Base-by-base conservation (phyloP, 2,888 invertebrate genomes). In the Scrobipalpa atriplicella region DNA sequence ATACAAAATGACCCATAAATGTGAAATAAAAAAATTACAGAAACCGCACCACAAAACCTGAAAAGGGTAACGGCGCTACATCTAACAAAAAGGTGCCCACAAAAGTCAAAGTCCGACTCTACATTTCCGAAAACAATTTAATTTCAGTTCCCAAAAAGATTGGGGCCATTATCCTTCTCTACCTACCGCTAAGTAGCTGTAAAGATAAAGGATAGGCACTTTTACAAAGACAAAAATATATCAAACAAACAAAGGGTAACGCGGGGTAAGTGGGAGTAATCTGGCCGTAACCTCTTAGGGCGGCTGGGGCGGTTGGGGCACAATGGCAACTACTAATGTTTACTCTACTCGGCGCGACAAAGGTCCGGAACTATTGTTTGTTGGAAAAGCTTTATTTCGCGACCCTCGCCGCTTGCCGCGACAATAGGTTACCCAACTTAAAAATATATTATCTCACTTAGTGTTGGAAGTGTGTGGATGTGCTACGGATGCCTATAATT, bases 331-430 rank as follows among this genome's bases (percentile, higher is more conserved):
- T 90, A 92, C 90, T 91, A 91, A 92, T 92, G 90, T 92, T 92
- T 90, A 89, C 91, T 90, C 85, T 89, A 89, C 87, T 88, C 85
- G 78, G 84, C 78, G 82, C 89, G 89, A 92, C 92, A 92, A 92
- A 92, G 88, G 90, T 85, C 92, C 91, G 92, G 92, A 92, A 92
- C 91, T 92, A 92, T 92, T 92, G 92, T 92, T 92, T 92, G 92
- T 89, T 87, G 88, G 87, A 84, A 89, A 92, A 92, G 92, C 92
- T 92, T 92, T 92, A 92, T 92, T 89, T 88, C 80, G 84, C 88
- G 87, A 90, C 92, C 92, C 92, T 90, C 86, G 83, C 82, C 84
- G 84, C 84, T 85, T 81, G 82, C 82, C 78, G 82, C 86, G 86
- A 92, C 92, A 92, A 92, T 92, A 92, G 92, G 91, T 91, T 90